phyloP scores from a whole-genome alignment of 2,797 vertebrate species.

The Ateles fusciceps region DNA sequence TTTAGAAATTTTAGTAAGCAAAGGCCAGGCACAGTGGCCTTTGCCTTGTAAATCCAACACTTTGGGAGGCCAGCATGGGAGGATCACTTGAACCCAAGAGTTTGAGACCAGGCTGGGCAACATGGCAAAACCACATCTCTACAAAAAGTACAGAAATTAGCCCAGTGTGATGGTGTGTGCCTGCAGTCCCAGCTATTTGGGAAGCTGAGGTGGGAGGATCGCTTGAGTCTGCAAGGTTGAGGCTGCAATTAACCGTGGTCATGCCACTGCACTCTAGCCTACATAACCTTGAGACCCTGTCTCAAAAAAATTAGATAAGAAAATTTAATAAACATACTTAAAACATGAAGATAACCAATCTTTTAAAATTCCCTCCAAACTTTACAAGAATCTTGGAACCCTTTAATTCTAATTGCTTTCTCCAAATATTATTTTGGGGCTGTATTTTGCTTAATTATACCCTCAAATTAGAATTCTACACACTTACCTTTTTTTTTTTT shows the following conservation, averaged over 20 bases:
- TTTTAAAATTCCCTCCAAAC: not conserved
- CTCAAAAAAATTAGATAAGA: not conserved
- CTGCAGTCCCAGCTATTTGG: not conserved
- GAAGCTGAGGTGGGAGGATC: not conserved
- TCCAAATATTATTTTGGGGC: not conserved
- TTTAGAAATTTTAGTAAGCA: not conserved
- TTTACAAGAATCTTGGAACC: not conserved
- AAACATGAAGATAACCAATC: not conserved
- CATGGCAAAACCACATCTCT: not conserved
- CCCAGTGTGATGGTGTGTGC: not conserved
- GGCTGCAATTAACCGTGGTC: not conserved
- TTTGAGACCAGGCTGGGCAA: not conserved
- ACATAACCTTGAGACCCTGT: not conserved
- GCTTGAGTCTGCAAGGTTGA: not conserved
- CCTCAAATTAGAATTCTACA: not conserved
- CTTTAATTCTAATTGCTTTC: not conserved
- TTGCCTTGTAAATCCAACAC: not conserved
- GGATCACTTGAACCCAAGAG: not conserved
- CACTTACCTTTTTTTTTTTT: not conserved
- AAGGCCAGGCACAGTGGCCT: not conserved
- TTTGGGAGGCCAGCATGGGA: not conserved
- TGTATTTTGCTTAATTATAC: not conserved
- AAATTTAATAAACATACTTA: not conserved
- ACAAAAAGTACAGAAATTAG: not conserved
- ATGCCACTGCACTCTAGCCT: not conserved